phyloP scores from a whole-genome alignment of 2,797 vertebrate species.

The Cuniculus paca region DNA sequence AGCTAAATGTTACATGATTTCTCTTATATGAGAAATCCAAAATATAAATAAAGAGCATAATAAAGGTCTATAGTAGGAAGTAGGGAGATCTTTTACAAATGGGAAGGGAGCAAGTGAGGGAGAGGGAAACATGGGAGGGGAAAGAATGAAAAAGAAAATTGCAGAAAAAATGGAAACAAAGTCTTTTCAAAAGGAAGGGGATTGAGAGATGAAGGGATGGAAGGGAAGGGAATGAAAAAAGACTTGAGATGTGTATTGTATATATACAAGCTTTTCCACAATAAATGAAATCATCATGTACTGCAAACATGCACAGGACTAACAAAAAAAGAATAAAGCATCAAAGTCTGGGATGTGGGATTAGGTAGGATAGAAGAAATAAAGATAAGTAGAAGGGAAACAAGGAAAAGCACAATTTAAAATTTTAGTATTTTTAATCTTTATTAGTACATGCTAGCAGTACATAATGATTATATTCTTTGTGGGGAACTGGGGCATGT shows the following conservation, averaged over 20 bases:
- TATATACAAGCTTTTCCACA: neutral
- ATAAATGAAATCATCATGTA: neutral
- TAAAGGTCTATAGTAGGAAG: neutral
- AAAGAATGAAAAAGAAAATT: neutral
- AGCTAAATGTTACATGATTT: neutral
- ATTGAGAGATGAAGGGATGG: neutral
- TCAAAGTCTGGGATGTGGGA: neutral
- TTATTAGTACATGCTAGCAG: neutral
- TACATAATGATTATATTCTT: neutral
- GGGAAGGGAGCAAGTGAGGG: neutral
- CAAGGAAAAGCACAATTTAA: neutral
- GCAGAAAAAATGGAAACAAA: neutral
- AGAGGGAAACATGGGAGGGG: neutral
- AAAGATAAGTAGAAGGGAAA: neutral
- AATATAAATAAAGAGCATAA: neutral
- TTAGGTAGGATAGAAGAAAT: neutral
- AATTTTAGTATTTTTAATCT: no score
- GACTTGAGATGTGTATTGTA: neutral
- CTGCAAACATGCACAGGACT: neutral
- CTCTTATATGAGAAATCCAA: neutral
- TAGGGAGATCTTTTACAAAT: neutral
- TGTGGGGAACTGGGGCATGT: no score
- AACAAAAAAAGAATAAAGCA: neutral
- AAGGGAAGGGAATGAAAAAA: neutral
- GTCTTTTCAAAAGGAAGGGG: neutral